phyloP scores from a whole-genome alignment of 2,797 vertebrate genomes.

The Gymnopithys bicolor region DNA sequence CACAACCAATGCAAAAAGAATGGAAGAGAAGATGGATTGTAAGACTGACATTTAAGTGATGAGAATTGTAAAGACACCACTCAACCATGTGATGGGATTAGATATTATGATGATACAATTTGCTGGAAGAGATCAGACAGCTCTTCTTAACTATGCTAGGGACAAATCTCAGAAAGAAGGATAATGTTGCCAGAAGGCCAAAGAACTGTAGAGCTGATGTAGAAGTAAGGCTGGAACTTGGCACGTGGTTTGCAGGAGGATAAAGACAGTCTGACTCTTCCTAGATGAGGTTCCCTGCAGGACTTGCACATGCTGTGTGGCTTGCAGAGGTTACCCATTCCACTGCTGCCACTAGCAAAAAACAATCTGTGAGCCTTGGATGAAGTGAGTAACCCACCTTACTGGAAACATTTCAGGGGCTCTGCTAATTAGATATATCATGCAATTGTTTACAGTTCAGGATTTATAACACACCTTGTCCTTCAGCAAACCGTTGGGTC shows the following conservation, averaged over 20 bases:
- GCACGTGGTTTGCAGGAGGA: neutral
- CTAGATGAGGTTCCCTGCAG: neutral
- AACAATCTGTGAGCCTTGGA: neutral
- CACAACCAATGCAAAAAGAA: neutral
- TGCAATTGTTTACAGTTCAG: neutral
- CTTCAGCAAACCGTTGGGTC: conserved; percentile 88
- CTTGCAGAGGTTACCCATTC: neutral
- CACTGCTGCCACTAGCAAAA: neutral
- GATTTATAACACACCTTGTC: conserved; percentile 80
- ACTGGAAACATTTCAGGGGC: neutral
- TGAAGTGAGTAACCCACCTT: neutral
- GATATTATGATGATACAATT: neutral
- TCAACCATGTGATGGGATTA: neutral
- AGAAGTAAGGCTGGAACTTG: neutral
- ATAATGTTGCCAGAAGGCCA: neutral
- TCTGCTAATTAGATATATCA: neutral
- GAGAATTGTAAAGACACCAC: neutral
- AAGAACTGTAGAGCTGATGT: neutral
- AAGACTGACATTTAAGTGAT: neutral
- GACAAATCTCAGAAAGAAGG: neutral
- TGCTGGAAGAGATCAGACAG: neutral
- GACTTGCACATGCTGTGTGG: neutral
- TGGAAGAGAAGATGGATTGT: neutral
- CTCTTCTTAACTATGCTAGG: neutral
- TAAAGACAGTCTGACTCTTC: neutral